phyloP scores from a whole-genome alignment of 2,888 invertebrate genomes.

The Drosophila hawaiiensis region DNA sequence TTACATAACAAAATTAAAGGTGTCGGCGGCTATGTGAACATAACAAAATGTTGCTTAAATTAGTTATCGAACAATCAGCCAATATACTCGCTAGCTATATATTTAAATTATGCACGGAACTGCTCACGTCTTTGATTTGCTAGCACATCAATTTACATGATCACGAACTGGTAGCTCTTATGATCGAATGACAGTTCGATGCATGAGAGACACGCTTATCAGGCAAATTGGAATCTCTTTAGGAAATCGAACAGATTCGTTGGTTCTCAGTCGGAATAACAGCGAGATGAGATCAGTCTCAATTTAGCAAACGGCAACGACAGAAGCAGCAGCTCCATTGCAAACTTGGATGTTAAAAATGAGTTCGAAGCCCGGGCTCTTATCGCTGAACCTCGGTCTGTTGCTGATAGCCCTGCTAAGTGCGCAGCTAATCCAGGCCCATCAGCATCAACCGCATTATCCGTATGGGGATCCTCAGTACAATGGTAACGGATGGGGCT shows the following conservation, averaged over 20 bases:
- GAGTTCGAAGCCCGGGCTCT: slow-evolving; percentile 35
- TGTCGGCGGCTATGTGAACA: neutral
- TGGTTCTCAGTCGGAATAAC: neutral
- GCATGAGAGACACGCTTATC: slow-evolving; percentile 4
- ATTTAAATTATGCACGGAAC: neutral
- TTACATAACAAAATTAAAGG: neutral
- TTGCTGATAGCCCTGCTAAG: slow-evolving; percentile 58
- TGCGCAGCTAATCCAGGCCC: slow-evolving; percentile 50
- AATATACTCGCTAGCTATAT: neutral
- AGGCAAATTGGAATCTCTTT: neutral
- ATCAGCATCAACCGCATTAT: slow-evolving; percentile 36
- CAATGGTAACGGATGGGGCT: slow-evolving; percentile 11
- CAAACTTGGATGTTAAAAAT: slow-evolving; percentile 22
- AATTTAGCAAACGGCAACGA: slow-evolving; percentile 19
- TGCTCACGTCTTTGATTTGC: slow-evolving; percentile 8
- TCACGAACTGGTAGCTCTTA: neutral
- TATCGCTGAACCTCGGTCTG: slow-evolving; percentile 52
- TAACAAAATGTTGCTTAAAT: neutral
- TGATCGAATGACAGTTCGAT: neutral
- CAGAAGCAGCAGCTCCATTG: slow-evolving; percentile 4
- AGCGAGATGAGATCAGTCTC: slow-evolving; percentile 27
- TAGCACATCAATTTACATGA: neutral
- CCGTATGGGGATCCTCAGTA: slow-evolving; percentile 5
- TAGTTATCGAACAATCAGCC: neutral
- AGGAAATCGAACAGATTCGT: neutral